Evolutionary conservation across 2,113 vertebrate species (phyloP).

Genomic region (Chrysochloris asiatica): DNA sequence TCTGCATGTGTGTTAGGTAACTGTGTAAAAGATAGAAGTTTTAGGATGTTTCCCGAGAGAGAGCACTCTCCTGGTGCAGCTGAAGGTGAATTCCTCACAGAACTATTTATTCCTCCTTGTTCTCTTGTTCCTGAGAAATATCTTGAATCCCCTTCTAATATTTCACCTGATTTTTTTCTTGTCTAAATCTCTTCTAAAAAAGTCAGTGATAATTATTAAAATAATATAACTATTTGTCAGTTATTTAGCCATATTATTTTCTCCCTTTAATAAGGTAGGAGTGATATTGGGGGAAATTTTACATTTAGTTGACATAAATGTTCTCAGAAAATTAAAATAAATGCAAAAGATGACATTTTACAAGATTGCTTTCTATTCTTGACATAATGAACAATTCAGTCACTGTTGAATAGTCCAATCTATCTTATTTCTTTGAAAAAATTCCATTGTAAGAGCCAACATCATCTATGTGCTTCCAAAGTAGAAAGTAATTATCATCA

Average conservation of each 20-base stretch:
- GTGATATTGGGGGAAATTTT: constrained; percentile 72
- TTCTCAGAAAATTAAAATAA: constrained; percentile 78
- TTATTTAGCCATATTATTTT: constrained; percentile 63
- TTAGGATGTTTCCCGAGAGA: neutral
- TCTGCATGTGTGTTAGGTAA: neutral
- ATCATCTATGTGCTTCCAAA: constrained; percentile 66
- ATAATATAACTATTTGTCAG: constrained; percentile 67
- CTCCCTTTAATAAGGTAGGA: constrained; percentile 61
- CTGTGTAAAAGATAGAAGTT: neutral
- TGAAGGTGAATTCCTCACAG: neutral
- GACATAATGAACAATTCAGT: constrained; percentile 78
- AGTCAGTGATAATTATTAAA: constrained; percentile 67
- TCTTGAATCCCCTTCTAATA: constrained; percentile 1
- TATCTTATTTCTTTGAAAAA: constrained; percentile 77
- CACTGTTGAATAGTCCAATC: constrained; percentile 76
- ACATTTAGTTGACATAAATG: constrained; percentile 69
- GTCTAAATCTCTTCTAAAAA: constrained; percentile 43
- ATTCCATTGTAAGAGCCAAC: constrained; percentile 72
- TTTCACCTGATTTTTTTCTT: constrained; percentile 53
- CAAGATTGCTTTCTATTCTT: constrained; percentile 77
- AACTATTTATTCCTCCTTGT: neutral
- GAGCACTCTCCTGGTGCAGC: neutral
- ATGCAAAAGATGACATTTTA: constrained; percentile 78
- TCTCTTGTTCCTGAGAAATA: constrained; percentile 22
- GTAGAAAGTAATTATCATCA: constrained; percentile 73